Conservation (phyloP, 2,113 vertebrate genomes). For the Oncorhynchus masou region DNA sequence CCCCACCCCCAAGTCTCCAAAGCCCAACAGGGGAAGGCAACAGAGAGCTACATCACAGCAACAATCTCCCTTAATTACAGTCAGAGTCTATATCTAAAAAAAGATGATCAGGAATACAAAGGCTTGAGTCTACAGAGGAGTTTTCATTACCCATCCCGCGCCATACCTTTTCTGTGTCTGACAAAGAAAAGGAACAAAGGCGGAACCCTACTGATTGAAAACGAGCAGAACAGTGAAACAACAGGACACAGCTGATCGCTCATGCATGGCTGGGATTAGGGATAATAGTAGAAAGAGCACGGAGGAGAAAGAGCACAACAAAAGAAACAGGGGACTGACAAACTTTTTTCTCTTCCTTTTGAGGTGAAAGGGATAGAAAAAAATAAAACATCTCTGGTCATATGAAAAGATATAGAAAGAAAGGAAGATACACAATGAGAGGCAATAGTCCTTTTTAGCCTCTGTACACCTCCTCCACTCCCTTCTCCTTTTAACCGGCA, state of each 20-base stretch:
- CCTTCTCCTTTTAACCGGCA: constrained; percentile 62
- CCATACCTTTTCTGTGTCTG: constrained; percentile 96
- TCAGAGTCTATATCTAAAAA: constrained; percentile 68
- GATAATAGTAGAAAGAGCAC: constrained; percentile 93
- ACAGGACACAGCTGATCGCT: constrained; percentile 97
- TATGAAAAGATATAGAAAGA: constrained; percentile 78
- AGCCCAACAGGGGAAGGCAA: constrained; percentile 60
- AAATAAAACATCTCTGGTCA: constrained; percentile 75
- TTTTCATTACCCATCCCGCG: constrained; percentile 88
- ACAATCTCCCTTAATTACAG: constrained; percentile 74
- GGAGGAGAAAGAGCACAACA: constrained; percentile 92
- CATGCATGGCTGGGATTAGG: constrained; percentile 99
- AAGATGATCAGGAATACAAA: constrained; percentile 79
- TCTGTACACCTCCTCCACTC: constrained; percentile 54
- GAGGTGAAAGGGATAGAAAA: constrained; percentile 82
- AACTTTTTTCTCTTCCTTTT: constrained; percentile 85
- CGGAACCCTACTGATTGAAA: constrained; percentile 93
- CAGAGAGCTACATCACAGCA: constrained; percentile 67
- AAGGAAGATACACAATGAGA: constrained; percentile 87
- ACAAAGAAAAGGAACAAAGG: constrained; percentile 95
- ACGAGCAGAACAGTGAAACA: constrained; percentile 98
- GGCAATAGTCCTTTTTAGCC: constrained; percentile 76
- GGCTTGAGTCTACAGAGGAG: constrained; percentile 83
- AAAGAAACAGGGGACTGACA: constrained; percentile 95
- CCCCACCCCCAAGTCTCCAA: constrained; percentile 55